phyloP scores from a whole-genome alignment of 2,888 invertebrate species.

The Apamea epomidion region DNA sequence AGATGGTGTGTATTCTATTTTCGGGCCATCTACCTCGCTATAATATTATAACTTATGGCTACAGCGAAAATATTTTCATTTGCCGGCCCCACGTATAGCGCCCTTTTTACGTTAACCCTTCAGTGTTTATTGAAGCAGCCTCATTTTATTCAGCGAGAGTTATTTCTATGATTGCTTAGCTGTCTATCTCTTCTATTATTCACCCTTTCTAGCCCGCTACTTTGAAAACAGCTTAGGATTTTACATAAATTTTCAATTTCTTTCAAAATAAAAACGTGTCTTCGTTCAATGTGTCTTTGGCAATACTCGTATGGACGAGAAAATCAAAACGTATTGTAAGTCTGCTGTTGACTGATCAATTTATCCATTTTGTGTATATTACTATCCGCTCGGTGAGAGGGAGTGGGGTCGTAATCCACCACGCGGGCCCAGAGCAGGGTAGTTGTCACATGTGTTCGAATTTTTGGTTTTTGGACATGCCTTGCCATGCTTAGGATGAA shows the following conservation, averaged over 20 bases:
- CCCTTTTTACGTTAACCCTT: slow-evolving; percentile 51
- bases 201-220: slow-evolving; percentile 11
- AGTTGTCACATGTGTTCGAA: not conserved
- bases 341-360: not conserved
- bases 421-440: not conserved
- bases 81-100: slow-evolving; percentile 21
- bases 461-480: not conserved
- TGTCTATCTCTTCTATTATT: slow-evolving; percentile 40
- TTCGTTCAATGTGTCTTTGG: not conserved
- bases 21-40: slow-evolving; percentile 8
- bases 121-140: slow-evolving; percentile 59
- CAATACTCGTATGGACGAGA: not conserved
- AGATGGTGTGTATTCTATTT: slow-evolving; percentile 35
- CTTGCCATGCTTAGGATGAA: not conserved
- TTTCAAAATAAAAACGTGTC: not conserved
- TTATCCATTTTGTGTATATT: not conserved
- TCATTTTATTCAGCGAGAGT: slow-evolving; percentile 51
- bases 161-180: slow-evolving; percentile 62
- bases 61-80: slow-evolving; percentile 53
- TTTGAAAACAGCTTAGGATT: slow-evolving; percentile 14
- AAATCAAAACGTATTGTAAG: not conserved
- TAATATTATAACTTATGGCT: slow-evolving; percentile 20
- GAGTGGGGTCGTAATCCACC: not conserved
- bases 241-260: slow-evolving; percentile 4
- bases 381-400: not conserved